phyloP scores from a whole-genome alignment of 2,797 vertebrate genomes.

The Melanotaenia boesemani region DNA sequence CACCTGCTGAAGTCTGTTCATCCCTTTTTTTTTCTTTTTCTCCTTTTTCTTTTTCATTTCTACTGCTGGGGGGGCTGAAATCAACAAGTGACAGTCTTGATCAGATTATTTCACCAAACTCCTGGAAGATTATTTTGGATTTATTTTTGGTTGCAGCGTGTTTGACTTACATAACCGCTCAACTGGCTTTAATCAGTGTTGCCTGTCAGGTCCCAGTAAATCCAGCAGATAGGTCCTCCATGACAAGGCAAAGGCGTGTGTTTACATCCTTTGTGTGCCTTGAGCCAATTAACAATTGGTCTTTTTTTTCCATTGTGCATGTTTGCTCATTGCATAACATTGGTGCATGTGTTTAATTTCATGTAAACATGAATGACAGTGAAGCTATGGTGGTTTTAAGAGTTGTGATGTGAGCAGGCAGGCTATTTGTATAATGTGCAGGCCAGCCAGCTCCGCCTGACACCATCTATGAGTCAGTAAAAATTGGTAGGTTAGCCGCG shows the following conservation, averaged over 20 bases:
- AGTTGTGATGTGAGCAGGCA: constrained; percentile 30
- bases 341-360: constrained; percentile 3
- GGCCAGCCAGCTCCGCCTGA: constrained; percentile 53
- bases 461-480: constrained; percentile 47
- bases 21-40: constrained; percentile 29
- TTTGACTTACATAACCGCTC: constrained; percentile 61
- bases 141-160: constrained; percentile 37
- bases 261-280: constrained; percentile 40
- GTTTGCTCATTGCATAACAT: constrained; percentile 9
- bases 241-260: constrained; percentile 41
- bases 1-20: constrained; percentile 37
- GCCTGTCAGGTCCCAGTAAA: constrained; percentile 40
- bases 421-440: constrained; percentile 51
- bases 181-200: constrained; percentile 57
- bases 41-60: constrained; percentile 26
- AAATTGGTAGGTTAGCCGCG: constrained; percentile 40
- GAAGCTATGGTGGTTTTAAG: background rate
- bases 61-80: constrained; percentile 25
- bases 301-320: constrained; percentile 7
- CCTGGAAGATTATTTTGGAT: constrained; percentile 60
- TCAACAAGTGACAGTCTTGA: constrained; percentile 29
- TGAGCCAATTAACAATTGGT: constrained; percentile 1
- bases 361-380: constrained; percentile 17
- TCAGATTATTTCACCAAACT: constrained; percentile 50
- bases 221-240: constrained; percentile 51